These are phyloP conservation scores for Priocnemis perturbator DNA, from an alignment of 2,888 invertebrate genomes.

Conservation along the genomic window DNA sequence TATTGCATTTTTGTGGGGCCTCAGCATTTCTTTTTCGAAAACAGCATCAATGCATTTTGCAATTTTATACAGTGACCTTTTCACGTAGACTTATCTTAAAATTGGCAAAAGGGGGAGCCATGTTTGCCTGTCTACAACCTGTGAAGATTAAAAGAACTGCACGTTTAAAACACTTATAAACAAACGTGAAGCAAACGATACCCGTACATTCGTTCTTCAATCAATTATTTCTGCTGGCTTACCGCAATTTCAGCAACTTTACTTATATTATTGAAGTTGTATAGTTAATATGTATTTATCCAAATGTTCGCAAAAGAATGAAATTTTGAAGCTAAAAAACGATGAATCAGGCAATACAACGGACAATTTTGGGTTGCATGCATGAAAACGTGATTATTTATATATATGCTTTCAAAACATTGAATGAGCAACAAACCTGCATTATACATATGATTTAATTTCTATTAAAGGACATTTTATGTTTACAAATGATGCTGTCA, in stretches of 20 bases:
- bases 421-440: no score
- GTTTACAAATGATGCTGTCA: no score
- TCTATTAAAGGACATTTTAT: no score
- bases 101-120: slow-evolving; percentile 47
- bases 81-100: slow-evolving; percentile 8
- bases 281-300: slow-evolving; percentile 56
- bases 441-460: no score
- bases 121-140: not conserved
- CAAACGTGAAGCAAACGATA: no score
- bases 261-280: slow-evolving; percentile 57
- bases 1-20: slow-evolving; percentile 15
- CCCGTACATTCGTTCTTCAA: slow-evolving; percentile 49
- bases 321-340: slow-evolving; percentile 23
- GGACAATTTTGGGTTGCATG: slow-evolving; percentile 5
- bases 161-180: slow-evolving; percentile 31
- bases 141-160: slow-evolving; percentile 39
- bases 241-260: slow-evolving; percentile 50
- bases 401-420: no score
- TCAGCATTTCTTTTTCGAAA: slow-evolving; percentile 45
- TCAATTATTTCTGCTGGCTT: slow-evolving; percentile 45
- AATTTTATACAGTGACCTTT: slow-evolving; percentile 44
- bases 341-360: not conserved
- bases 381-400: no score
- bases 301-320: slow-evolving; percentile 51
- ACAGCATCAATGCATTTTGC: slow-evolving; percentile 40